Base-by-base conservation (phyloP, 2,888 invertebrate species). In the Lasioglossum vierecki region DNA sequence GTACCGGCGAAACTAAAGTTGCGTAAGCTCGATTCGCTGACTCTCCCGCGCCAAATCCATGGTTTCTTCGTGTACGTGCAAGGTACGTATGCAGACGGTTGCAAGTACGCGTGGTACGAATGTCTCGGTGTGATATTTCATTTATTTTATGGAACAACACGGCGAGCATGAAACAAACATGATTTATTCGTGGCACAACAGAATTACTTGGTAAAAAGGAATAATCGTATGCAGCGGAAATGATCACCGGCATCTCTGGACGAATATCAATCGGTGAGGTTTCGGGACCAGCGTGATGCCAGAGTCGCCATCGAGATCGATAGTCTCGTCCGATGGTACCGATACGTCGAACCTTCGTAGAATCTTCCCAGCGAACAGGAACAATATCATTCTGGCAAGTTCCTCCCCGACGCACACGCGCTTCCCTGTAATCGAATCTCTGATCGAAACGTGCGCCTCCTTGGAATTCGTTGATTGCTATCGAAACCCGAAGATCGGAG, bases 321-420 rank as follows among this genome's bases (percentile, higher is more conserved):
- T 95, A 0, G 94, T 92, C 0, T 95, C 94, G n/a, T 93, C 93
- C 9, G 92, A 74, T 35, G 95, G 94, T 22, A 96, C 83, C 0
- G 94, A 93, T 39, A 97, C 86, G 2, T 92, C 86, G 91, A 96
- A 97, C 5, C 96, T 95, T 13, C 97, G 95, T 0, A 98, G 92
- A 15, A 98, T 95, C 60, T 96, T 95, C 0, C 97, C 96, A 11
- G 96, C 95, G 74, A 97, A 97, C 1, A 98, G 93, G 83, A 96
- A 96, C 44, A 97, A 92, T 39, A 97, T 93, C 97, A 97, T 98
- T 87, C 96, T 96, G 0, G 98, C 98, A 70, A 98, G 94, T 92
- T 98, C 98, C 85, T 98, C 98, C 0, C 98, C 98, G 0, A 98
- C 96, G 93, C 98, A 98, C 96, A 97, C 97, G 53, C 98, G 96